Evolutionary conservation across 2,888 invertebrate species (phyloP), one percentile per base, ranked within the genome.

Genomic region (Emmelina monodactyla): DNA sequence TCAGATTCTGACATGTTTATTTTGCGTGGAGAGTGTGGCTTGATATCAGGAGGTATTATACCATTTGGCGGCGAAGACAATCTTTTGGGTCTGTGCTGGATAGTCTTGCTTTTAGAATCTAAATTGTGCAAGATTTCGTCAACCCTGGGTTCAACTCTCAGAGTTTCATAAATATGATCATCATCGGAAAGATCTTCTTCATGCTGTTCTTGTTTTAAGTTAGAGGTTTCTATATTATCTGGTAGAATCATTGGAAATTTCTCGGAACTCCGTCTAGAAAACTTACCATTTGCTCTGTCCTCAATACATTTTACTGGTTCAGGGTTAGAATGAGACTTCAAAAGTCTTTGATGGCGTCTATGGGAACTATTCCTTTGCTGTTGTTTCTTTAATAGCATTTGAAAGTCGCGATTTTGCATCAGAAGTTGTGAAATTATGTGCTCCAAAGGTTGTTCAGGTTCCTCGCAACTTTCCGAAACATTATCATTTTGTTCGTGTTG

Each of bases 391-490:
- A 91, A 71, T 29, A 91, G 80, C 44, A 89, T 87, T 46, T 92
- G 89, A 45, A 92, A 91, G 43, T 92, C 92, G 47, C 88, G 84
- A 53, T 89, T 92, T 57, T 92, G 89, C 85, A 92, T 86, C 3
- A 94, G 68, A 10, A 93, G 73, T 55, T 92, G 92, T 1, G 91
- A 87, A 33, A 94, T 91, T 32, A 94, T 88, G 65, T 91, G 83
- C 64, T 90, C 88, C 48, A 87, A 75, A 32, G 84, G 88, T 56
- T 83, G 87, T 53, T 82, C 82, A 13, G 51, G 53, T 38, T 70
- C 70, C 49, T 76, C 67, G 25, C 60, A 61, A 32, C 54, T 67
- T 45, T 69, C 69, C 33, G 47, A 45, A 9, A 58, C 50, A 28
- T 39, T 62, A 51, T 43, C 41, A 36, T 63, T 55, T 10, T 42